Evolutionary conservation across 2,113 vertebrate species (phyloP).

Genomic region (Nanorana parkeri): DNA sequence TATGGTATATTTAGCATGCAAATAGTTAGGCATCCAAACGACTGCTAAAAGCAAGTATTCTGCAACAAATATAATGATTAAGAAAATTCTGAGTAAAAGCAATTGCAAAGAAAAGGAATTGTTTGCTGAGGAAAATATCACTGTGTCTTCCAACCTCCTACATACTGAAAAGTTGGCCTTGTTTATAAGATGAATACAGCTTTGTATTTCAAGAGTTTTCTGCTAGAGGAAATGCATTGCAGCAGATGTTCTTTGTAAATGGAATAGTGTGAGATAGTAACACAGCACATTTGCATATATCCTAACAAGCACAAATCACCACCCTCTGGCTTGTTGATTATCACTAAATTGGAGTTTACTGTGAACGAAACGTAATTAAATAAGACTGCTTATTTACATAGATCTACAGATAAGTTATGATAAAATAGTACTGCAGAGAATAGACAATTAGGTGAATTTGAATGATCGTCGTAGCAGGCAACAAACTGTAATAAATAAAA

Average conservation of each 20-base stretch:
- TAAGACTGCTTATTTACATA: slow-evolving; percentile 8
- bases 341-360: slow-evolving; percentile 13
- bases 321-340: slow-evolving; percentile 7
- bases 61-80: too few species aligned
- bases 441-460: neutral
- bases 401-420: neutral
- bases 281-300: slow-evolving; percentile 4
- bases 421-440: slow-evolving; percentile 6
- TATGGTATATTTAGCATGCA: too few species aligned
- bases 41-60: too few species aligned
- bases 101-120: too few species aligned
- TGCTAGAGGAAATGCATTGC: neutral
- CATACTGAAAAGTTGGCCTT: too few species aligned
- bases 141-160: too few species aligned
- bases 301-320: neutral
- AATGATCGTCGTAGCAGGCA: neutral
- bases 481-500: neutral
- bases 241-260: neutral
- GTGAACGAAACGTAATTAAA: slow-evolving; percentile 11
- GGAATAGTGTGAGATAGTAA: too few species aligned
- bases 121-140: too few species aligned
- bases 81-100: too few species aligned
- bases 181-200: too few species aligned
- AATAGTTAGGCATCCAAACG: too few species aligned
- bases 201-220: too few species aligned